Evolutionary conservation across 2,113 vertebrate species (phyloP).

Genomic region (Phoenicopterus ruber): DNA sequence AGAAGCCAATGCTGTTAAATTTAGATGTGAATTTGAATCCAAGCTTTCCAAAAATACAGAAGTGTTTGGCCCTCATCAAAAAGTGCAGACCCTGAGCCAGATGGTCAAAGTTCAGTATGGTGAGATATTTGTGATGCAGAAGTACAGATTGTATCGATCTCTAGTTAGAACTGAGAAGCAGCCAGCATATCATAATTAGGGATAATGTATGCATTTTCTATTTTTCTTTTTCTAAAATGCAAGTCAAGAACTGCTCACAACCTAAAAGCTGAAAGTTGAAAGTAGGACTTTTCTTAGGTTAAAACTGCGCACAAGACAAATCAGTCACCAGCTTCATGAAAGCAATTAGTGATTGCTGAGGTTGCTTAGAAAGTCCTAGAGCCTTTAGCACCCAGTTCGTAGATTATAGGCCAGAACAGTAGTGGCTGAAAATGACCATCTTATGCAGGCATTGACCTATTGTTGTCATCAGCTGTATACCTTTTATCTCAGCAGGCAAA

Average conservation of each 20-base stretch:
- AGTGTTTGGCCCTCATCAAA: not conserved
- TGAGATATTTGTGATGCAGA: not conserved
- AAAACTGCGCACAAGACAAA: not conserved
- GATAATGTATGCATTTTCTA: not conserved
- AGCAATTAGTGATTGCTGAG: not conserved
- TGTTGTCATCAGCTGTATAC: not conserved
- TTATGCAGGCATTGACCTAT: not conserved
- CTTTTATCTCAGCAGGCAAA: not conserved
- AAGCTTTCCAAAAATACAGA: not conserved
- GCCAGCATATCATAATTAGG: not conserved
- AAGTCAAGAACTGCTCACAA: not conserved
- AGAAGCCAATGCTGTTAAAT: not conserved
- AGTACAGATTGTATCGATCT: not conserved
- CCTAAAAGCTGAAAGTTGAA: not conserved
- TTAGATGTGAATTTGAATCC: slow-evolving; percentile 4
- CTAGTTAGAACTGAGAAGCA: not conserved
- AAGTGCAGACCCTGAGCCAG: not conserved
- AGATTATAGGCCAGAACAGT: not conserved
- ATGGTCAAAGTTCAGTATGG: not conserved
- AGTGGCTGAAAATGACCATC: not conserved
- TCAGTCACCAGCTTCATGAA: not conserved
- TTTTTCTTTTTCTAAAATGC: not conserved
- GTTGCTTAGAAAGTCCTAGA: not conserved
- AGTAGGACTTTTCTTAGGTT: not conserved
- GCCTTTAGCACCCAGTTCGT: not conserved